These are phyloP conservation scores for Timema podura DNA, from an alignment of 2,888 invertebrate species.

Conservation along the genomic window DNA sequence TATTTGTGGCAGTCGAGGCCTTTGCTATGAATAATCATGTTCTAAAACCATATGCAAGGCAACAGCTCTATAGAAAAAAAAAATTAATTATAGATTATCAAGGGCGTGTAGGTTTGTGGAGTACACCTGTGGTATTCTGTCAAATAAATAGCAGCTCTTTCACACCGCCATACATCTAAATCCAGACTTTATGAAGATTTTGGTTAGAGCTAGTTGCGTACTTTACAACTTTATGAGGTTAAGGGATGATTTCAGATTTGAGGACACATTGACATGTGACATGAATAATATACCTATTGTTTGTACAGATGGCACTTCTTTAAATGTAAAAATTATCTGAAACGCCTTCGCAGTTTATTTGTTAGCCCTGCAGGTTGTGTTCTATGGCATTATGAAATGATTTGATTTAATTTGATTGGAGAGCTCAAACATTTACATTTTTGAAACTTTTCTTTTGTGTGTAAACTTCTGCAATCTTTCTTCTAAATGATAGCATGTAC, in stretches of 20 bases:
- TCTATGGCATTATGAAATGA: neutral
- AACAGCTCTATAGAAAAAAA: neutral
- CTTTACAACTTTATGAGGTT: slow-evolving; percentile 10
- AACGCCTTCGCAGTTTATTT: neutral
- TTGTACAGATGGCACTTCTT: slow-evolving; percentile 1
- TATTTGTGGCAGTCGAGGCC: slow-evolving; percentile 4
- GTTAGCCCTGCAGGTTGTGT: neutral
- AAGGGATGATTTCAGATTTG: slow-evolving; percentile 6
- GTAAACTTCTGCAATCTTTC: too few species aligned
- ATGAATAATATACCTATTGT: slow-evolving; percentile 1
- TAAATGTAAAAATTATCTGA: neutral
- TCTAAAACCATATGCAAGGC: neutral
- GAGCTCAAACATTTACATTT: too few species aligned
- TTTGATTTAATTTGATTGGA: too few species aligned
- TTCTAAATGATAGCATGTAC: too few species aligned
- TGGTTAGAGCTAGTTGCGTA: neutral
- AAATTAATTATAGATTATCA: neutral
- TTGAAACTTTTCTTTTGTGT: too few species aligned
- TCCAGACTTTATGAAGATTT: slow-evolving; percentile 5
- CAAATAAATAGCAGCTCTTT: slow-evolving; percentile 5
- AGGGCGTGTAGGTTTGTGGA: neutral
- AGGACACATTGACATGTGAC: slow-evolving; percentile 4
- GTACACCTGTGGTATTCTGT: neutral
- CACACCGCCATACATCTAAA: neutral
- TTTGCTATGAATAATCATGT: neutral